Conservation (phyloP, 1,140 invertebrate species). For the Agraylea sexmaculata region DNA sequence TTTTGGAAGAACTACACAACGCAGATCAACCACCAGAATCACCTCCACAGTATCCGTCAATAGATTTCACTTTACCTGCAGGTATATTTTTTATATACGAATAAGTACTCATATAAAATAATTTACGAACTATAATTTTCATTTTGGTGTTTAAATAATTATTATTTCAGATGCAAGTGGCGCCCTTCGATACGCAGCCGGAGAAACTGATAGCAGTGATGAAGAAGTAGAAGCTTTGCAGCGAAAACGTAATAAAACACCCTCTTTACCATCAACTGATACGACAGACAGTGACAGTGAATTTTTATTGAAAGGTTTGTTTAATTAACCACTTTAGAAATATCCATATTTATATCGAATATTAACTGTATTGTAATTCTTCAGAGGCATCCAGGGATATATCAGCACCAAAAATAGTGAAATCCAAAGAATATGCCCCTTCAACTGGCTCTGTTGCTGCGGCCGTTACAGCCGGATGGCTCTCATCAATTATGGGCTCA, state of each 20-base stretch:
- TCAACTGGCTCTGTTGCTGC: too few species aligned
- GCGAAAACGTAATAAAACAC: neutral
- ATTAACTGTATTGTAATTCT: too few species aligned
- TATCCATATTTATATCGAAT: neutral
- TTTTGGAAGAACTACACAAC: constrained; percentile 17
- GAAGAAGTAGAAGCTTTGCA: constrained; percentile 5
- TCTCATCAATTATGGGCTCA: neutral
- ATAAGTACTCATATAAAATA: neutral
- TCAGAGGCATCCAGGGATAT: too few species aligned
- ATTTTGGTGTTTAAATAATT: neutral
- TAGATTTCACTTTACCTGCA: constrained; percentile 12
- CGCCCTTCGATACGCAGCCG: constrained; percentile 12
- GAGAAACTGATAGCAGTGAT: constrained; percentile 13
- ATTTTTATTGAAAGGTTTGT: constrained; percentile 7
- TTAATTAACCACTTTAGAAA: neutral
- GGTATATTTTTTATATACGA: constrained; percentile 1
- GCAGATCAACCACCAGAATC: constrained; percentile 12
- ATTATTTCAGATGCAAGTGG: constrained; percentile 4
- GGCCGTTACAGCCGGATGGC: neutral
- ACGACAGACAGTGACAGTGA: constrained; percentile 14
- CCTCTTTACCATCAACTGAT: constrained; percentile 12
- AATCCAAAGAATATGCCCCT: too few species aligned
- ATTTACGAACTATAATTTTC: neutral
- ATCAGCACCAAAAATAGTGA: too few species aligned
- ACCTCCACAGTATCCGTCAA: constrained; percentile 1